Evolutionary conservation across 2,888 invertebrate species (phyloP), one percentile per base, ranked within the genome.

Genomic region (Homarus gammarus): DNA sequence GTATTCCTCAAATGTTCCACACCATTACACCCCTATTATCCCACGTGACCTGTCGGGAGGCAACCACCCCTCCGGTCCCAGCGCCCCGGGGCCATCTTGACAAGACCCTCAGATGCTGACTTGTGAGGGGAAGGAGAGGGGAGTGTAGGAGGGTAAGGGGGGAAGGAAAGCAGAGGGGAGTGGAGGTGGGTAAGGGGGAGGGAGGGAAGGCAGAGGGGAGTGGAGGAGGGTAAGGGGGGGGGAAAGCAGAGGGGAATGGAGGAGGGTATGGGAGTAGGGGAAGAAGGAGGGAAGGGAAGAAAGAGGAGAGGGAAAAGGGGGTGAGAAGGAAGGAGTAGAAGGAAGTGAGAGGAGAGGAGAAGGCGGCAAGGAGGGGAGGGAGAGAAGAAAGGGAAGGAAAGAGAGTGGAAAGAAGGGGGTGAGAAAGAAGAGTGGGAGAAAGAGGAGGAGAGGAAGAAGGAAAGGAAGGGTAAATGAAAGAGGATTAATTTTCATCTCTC

Each of bases 1-100:
- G 61, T 79, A 36, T 83, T 83, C 83, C 83, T 72, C 83, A 83
- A 83, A 83, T 83, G 83, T 83, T 83, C 83, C 83, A 83, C 83
- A 83, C 72, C 83, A 83, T 83, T 83, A 83, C 83, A 40, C 83
- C 49, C 31, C 83, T 72, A 83, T 83, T 83, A 83, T 72, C 83
- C 31, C 44, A n/a, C 6, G 83, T 83, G 83, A 72, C 83, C 70
- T 72, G 83, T 22, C 83, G 22, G 15, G 8, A 1, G 31, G 31
- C 15, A 70, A n/a, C 27, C 36, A 5, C 3, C 33, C 72, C 82
- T 40, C 82, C 68, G 68, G 15, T 15, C 77, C 31, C 33, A 27
- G 27, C 33, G 31, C 51, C 40, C 36, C 49, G 10, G 51, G 6
- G 31, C 31, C 51, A 31, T 40, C n/a, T n/a, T n/a, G n/a, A n/a